Evolutionary conservation across 2,888 invertebrate genomes (phyloP).

Genomic region (Stenchaetothrips biformis): DNA sequence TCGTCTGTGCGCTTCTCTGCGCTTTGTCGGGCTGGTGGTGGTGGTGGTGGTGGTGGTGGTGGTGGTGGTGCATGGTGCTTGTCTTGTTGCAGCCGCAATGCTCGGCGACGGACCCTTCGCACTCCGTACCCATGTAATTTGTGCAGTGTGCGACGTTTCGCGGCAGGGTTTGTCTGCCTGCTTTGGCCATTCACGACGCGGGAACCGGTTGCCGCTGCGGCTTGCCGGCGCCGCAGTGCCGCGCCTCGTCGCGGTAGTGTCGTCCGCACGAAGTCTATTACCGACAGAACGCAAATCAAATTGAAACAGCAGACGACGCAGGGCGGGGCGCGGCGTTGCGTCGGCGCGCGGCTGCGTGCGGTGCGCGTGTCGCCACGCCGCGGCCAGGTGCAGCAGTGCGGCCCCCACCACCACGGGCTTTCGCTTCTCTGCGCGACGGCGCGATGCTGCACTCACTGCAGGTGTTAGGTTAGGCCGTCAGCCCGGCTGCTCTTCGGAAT

Average conservation of each 20-base stretch:
- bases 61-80: neutral
- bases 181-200: neutral
- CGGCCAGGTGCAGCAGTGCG: neutral
- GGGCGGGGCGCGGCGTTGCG: neutral
- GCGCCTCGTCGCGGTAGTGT: neutral
- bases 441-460: no score
- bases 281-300: constrained; percentile 24
- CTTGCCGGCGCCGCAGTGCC: neutral
- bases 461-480: no score
- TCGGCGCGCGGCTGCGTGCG: neutral
- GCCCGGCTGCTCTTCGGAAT: no score
- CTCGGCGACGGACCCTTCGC: neutral
- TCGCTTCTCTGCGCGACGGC: no score
- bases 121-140: neutral
- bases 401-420: no score
- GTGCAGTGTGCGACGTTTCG: neutral
- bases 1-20: no score
- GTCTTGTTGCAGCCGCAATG: neutral
- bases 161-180: neutral
- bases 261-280: constrained; percentile 23
- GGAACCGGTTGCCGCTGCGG: neutral
- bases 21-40: neutral
- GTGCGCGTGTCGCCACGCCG: neutral
- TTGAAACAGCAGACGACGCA: neutral
- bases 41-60: neutral